A percentile compares a stretch with the other conserved stretches of the same genome.
phyloP scores from a whole-genome alignment of 2,797 vertebrate genomes.

The Poecilia wingei region DNA sequence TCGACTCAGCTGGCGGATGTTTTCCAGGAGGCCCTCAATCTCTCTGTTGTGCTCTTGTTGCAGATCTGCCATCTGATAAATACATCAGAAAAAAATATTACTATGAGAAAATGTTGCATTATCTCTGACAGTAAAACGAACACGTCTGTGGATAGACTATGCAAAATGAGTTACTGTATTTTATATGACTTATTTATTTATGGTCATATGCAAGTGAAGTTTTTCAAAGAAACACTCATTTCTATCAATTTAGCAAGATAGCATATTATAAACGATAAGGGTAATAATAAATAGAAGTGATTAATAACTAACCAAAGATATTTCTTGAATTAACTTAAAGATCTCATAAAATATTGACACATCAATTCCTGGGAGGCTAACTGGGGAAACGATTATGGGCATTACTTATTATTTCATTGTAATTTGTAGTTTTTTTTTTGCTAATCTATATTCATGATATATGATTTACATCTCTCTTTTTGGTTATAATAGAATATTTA shows the following conservation, averaged over 20 bases:
- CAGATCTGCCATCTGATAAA: conserved; percentile 93
- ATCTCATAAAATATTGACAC: neutral
- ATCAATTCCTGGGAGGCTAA: neutral
- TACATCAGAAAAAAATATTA: conserved; percentile 1
- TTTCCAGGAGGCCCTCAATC: conserved; percentile 95
- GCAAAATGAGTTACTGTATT: neutral
- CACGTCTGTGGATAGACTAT: neutral
- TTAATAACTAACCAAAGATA: neutral
- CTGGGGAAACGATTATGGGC: too few species aligned
- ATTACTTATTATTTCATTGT: too few species aligned
- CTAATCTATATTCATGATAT: too few species aligned
- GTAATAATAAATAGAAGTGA: neutral
- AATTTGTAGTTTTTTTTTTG: too few species aligned
- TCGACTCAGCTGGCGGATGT: conserved; percentile 95
- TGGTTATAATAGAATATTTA: too few species aligned
- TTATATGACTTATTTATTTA: neutral
- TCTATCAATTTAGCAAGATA: neutral
- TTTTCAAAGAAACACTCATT: neutral
- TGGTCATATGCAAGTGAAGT: neutral
- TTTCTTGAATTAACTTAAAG: neutral
- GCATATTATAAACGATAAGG: neutral
- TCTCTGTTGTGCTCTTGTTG: conserved; percentile 98
- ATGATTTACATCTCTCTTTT: too few species aligned
- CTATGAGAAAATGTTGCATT: neutral
- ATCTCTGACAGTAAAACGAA: neutral